These are phyloP conservation scores for Bombyx mandarina DNA, from an alignment of 1,140 invertebrate species.

Conservation along the genomic window DNA sequence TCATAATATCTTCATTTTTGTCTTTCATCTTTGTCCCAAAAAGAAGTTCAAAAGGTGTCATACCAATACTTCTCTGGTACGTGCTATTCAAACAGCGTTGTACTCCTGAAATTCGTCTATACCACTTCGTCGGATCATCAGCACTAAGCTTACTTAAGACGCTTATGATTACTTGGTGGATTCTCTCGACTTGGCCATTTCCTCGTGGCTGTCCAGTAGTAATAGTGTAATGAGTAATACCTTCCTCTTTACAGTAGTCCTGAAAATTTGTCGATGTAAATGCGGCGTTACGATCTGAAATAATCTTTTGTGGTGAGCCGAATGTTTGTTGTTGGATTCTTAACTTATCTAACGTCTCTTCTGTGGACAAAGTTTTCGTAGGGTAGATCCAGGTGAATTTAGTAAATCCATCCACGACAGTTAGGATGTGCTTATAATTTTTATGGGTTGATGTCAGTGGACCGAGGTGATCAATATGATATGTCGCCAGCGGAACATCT, in stretches of 20 bases:
- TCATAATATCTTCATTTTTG: constrained; percentile 21
- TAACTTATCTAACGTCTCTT: constrained; percentile 26
- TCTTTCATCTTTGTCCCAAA: constrained; percentile 36
- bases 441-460: too few relatives aligned
- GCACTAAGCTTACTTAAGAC: too few relatives aligned
- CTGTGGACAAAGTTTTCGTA: constrained; percentile 20
- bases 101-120: constrained; percentile 26
- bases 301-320: constrained; percentile 36
- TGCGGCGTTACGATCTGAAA: constrained; percentile 41
- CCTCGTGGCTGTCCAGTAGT: too few relatives aligned
- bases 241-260: constrained; percentile 32
- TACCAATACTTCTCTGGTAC: constrained; percentile 19
- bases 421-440: too few relatives aligned
- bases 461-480: too few relatives aligned
- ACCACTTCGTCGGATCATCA: too few relatives aligned
- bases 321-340: constrained; percentile 28
- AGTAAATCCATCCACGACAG: constrained; percentile 27
- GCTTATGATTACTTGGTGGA: too few relatives aligned
- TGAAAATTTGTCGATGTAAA: constrained; percentile 38
- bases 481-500: too few relatives aligned
- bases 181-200: too few relatives aligned
- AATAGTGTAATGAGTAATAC: constrained; percentile 32
- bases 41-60: constrained; percentile 26
- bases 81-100: constrained; percentile 36
- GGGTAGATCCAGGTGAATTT: constrained; percentile 27